phyloP scores from a whole-genome alignment of 2,888 invertebrate genomes.

The Caenorhabditis sinica region DNA sequence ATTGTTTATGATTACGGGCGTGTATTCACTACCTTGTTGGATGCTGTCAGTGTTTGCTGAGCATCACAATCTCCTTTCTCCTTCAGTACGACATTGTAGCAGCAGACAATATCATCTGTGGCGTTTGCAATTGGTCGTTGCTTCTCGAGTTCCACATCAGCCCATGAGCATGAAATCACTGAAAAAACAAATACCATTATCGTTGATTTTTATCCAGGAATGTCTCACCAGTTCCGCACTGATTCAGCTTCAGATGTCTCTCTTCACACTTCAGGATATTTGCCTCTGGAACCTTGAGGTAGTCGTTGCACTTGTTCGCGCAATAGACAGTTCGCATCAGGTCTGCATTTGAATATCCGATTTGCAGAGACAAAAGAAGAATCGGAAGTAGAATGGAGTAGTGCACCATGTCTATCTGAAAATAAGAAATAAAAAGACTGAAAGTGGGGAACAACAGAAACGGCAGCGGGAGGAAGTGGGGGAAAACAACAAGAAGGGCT shows the following conservation, averaged over 20 bases:
- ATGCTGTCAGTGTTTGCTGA: conserved; percentile 31
- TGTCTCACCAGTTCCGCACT: conserved; percentile 67
- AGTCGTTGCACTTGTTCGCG: conserved; percentile 67
- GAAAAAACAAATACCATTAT: neutral
- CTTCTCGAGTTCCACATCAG: conserved; percentile 69
- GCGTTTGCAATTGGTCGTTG: conserved; percentile 64
- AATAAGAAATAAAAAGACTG: neutral
- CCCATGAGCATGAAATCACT: conserved; percentile 72
- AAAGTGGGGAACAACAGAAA: conserved; percentile 33
- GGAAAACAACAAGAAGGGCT: conserved; percentile 37
- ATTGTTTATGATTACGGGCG: neutral
- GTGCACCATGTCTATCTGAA: conserved; percentile 34
- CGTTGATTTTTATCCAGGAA: neutral
- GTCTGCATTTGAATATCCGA: conserved; percentile 32
- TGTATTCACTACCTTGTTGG: conserved; percentile 3
- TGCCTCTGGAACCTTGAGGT: conserved; percentile 65
- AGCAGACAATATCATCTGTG: conserved; percentile 68
- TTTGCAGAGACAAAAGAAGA: conserved; percentile 22
- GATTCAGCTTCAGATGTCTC: conserved; percentile 65
- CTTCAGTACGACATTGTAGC: conserved; percentile 67
- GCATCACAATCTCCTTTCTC: conserved; percentile 70
- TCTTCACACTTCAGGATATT: conserved; percentile 67
- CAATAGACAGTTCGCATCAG: conserved; percentile 70
- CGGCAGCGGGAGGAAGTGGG: conserved; percentile 32
- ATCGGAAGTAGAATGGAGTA: neutral